These are phyloP conservation scores for Clarias pachynema DNA, from an alignment of 2,797 vertebrate genomes.

Conservation along the genomic window DNA sequence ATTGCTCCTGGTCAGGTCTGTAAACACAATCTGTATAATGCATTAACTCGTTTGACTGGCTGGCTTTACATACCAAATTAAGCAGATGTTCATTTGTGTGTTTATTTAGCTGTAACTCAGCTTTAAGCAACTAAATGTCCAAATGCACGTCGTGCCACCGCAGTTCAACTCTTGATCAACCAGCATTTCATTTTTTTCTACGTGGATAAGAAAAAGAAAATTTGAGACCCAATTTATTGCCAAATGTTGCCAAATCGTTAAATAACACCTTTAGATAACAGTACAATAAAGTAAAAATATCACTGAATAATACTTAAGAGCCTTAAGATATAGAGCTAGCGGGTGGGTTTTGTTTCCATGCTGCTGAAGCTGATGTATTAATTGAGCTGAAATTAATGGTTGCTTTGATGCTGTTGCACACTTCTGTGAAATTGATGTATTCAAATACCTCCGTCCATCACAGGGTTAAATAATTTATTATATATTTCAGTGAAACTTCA, in stretches of 20 bases:
- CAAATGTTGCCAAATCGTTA: background rate
- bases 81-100: background rate
- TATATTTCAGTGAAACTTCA: too few species aligned
- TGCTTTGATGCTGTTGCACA: too few species aligned
- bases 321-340: background rate
- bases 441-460: too few species aligned
- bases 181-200: background rate
- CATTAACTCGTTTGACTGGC: background rate
- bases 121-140: background rate
- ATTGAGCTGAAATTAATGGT: too few species aligned
- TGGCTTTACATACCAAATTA: background rate
- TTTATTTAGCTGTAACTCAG: background rate
- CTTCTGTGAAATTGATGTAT: too few species aligned
- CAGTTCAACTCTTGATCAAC: background rate
- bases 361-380: too few species aligned
- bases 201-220: background rate
- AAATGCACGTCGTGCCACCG: background rate
- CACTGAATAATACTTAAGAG: background rate
- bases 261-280: background rate
- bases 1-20: background rate
- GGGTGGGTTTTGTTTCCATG: too few species aligned
- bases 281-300: background rate
- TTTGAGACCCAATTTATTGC: background rate
- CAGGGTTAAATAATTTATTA: too few species aligned
- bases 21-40: background rate